These are phyloP conservation scores for Sarcophaga rosellei DNA, from an alignment of 2,888 invertebrate genomes.

Conservation along the genomic window DNA sequence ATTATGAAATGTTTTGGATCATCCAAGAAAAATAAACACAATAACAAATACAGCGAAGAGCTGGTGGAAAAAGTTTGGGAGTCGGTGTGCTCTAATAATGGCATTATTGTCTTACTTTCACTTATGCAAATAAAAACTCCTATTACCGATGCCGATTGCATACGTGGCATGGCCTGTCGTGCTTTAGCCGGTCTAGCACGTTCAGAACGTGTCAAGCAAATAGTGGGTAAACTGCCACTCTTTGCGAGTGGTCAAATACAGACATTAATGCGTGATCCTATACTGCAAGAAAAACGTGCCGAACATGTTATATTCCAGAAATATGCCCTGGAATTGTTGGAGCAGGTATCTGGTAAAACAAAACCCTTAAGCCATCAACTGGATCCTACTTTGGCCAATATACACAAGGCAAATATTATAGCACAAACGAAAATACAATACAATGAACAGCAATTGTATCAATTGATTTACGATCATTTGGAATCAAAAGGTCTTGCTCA, in stretches of 20 bases:
- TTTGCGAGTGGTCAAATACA: conserved; percentile 97
- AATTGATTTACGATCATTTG: conserved; percentile 95
- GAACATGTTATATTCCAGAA: conserved; percentile 98
- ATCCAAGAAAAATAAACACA: conserved; percentile 82
- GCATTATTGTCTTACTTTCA: conserved; percentile 96
- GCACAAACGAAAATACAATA: conserved; percentile 97
- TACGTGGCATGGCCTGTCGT: conserved; percentile 95
- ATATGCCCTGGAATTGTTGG: conserved; percentile 94
- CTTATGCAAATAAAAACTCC: conserved; percentile 96
- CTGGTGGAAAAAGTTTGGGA: conserved; percentile 97
- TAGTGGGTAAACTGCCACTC: conserved; percentile 96
- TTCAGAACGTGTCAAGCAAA: conserved; percentile 96
- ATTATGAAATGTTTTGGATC: conserved; percentile 75
- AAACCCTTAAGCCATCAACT: conserved; percentile 89
- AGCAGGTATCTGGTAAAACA: conserved; percentile 94
- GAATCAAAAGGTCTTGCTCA: conserved; percentile 87
- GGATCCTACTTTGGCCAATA: conserved; percentile 93
- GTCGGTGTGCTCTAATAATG: conserved; percentile 95
- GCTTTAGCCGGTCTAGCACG: conserved; percentile 96
- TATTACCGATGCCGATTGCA: conserved; percentile 97
- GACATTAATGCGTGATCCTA: conserved; percentile 97
- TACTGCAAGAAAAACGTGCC: conserved; percentile 96
- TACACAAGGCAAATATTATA: conserved; percentile 96
- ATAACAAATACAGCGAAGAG: conserved; percentile 88
- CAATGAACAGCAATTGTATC: conserved; percentile 95